Conservation (phyloP, 1,140 invertebrate genomes). For the Mactra quadrangularis region DNA sequence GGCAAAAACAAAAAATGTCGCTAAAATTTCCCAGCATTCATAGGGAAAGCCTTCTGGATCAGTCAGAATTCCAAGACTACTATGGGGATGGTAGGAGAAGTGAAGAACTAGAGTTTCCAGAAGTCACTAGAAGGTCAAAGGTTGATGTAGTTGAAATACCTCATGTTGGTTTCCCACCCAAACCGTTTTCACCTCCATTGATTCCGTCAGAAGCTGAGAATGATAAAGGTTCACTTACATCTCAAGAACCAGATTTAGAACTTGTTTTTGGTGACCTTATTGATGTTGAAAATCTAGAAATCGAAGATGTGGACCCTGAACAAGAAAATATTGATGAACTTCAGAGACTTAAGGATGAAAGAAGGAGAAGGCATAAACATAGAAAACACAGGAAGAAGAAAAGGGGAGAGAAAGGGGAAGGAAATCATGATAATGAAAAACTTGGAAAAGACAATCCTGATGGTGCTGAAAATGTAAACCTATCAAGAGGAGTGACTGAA, state of each 20-base stretch:
- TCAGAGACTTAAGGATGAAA: conserved; percentile 1
- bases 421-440: not conserved
- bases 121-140: too few relatives aligned
- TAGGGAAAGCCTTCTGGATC: conserved; percentile 3
- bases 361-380: conserved; percentile 25
- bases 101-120: not conserved
- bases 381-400: conserved; percentile 28
- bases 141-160: too few relatives aligned
- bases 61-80: conserved; percentile 5
- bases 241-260: conserved; percentile 44
- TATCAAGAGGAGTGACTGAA: not conserved
- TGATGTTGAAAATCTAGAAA: conserved; percentile 46
- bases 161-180: too few relatives aligned
- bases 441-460: not conserved
- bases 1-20: not conserved
- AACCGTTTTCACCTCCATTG: conserved; percentile 12
- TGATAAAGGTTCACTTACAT: conserved; percentile 28
- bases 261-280: conserved; percentile 54
- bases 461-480: too few relatives aligned
- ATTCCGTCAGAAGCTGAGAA: conserved; percentile 23
- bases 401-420: not conserved
- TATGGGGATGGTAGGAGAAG: not conserved
- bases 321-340: conserved; percentile 1
- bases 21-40: conserved; percentile 5
- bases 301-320: not conserved